Evolutionary conservation across 1,140 invertebrate species (phyloP).

Genomic region (Heterodera schachtii): DNA sequence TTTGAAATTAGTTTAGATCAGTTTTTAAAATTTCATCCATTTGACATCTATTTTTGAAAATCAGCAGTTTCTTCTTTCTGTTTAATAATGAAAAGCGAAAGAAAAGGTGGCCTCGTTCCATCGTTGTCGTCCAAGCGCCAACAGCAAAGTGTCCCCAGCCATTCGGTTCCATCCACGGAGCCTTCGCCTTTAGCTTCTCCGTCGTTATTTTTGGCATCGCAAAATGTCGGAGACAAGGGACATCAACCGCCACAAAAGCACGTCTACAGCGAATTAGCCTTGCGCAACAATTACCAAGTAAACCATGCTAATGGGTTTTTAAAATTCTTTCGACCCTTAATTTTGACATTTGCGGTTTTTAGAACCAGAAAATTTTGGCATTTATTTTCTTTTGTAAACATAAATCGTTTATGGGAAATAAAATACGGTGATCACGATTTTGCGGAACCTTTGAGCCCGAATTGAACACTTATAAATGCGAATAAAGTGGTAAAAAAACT

Average conservation of each 20-base stretch:
- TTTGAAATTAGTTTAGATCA: no score
- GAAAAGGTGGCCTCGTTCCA: slow-evolving; percentile 3
- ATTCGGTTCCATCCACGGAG: not conserved
- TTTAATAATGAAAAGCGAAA: slow-evolving; percentile 23
- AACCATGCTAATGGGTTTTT: not conserved
- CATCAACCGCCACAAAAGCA: slow-evolving; percentile 25
- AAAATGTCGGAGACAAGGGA: slow-evolving; percentile 1
- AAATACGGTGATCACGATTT: no score
- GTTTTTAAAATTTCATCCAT: no score
- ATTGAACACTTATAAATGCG: no score
- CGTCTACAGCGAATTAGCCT: slow-evolving; percentile 39
- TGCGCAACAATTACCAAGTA: slow-evolving; percentile 49
- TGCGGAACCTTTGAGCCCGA: no score
- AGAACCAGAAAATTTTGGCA: not conserved
- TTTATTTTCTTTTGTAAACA: no score
- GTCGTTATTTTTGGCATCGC: not conserved
- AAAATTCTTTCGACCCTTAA: not conserved
- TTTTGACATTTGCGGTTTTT: not conserved
- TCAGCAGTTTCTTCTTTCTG: no score
- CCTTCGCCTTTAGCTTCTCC: not conserved
- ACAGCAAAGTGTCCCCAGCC: not conserved
- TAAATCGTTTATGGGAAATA: no score
- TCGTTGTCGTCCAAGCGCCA: slow-evolving; percentile 7
- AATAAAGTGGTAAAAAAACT: no score
- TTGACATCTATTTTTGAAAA: no score